Base-by-base conservation (phyloP, 2,113 vertebrate species). In the Cisticola juncidis region DNA sequence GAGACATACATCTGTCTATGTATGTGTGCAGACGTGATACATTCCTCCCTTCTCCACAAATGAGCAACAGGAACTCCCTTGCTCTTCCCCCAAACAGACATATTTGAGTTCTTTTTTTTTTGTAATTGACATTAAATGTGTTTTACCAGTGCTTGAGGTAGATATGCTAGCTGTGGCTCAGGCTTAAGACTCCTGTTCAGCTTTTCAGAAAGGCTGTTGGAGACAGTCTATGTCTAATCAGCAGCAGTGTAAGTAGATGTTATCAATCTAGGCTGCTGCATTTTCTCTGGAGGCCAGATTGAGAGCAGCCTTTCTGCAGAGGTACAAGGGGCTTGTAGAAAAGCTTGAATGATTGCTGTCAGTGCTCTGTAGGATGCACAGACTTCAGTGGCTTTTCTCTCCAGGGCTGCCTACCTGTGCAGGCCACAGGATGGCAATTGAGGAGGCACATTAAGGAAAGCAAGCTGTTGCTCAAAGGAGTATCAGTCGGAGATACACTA, bases 401-500 rank as follows among this genome's bases (percentile, higher is more conserved):
- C 21, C 9, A 3, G 62, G 45, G 7, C 85, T 88, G 77, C 60
- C 64, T 70, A 74, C 76, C 81, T 94, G 54, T 53, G 25, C 28
- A 31, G 68, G 44, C 45, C 28, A 20, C 9, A 4, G 56, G 40
- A 60, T 74, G 73, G n/a, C 51, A 42, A 14, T 2, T 3, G 7
- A 80, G 62, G 48, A 73, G 45, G 35, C 31, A 13, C 5, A 3
- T 51, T 20, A 56, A 64, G 36, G 50, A 58, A 35, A 65, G 38
- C 45, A 57, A 68, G 28, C 23, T 69, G 26, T 51, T 90, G n/a
- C 78, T 89, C 24, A 11, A 4, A 62, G 76, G 42, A 28, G 2
- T 38, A 12, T 51, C 2, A 6, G 24, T 51, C 51, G 71, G 44
- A 60, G 61, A 24, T 69, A 5, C 0, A 0, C 12, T 54, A 2